phyloP scores from a whole-genome alignment of 2,113 vertebrate species.

The Recurvirostra avosetta region DNA sequence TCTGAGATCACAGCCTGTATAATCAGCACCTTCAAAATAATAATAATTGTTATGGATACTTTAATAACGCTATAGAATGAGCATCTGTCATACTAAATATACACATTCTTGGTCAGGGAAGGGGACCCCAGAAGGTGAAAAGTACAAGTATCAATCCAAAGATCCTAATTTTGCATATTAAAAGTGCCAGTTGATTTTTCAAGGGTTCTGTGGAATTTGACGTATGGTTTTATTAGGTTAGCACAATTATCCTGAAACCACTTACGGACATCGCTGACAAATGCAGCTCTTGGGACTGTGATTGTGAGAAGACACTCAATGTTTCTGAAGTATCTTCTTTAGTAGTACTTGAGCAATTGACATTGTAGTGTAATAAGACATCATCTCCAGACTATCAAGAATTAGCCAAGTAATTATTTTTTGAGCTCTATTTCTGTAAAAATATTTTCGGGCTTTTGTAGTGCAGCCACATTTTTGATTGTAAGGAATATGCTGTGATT shows the following conservation, averaged over 20 bases:
- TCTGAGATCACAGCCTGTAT: not conserved
- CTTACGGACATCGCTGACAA: not conserved
- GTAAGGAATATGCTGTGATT: not conserved
- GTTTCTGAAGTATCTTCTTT: conserved; percentile 5
- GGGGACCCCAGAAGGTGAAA: not conserved
- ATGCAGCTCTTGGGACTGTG: not conserved
- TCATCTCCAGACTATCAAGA: not conserved
- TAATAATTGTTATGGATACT: not conserved
- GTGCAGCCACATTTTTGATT: not conserved
- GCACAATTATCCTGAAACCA: conserved; percentile 5
- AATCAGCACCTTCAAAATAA: not conserved
- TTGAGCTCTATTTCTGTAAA: not conserved
- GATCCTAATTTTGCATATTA: not conserved
- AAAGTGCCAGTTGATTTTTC: not conserved
- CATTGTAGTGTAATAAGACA: not conserved
- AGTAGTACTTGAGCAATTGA: conserved; percentile 17
- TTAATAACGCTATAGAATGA: not conserved
- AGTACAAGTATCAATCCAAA: not conserved
- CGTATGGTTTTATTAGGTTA: not conserved
- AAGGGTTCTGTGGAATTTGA: not conserved
- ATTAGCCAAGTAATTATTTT: conserved; percentile 35
- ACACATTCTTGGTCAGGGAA: not conserved
- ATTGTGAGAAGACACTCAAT: not conserved
- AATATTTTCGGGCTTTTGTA: conserved; percentile 5
- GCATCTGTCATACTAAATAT: fast-evolving